Evolutionary conservation across 2,113 vertebrate species (phyloP).

Genomic region (Colinus virginianus): DNA sequence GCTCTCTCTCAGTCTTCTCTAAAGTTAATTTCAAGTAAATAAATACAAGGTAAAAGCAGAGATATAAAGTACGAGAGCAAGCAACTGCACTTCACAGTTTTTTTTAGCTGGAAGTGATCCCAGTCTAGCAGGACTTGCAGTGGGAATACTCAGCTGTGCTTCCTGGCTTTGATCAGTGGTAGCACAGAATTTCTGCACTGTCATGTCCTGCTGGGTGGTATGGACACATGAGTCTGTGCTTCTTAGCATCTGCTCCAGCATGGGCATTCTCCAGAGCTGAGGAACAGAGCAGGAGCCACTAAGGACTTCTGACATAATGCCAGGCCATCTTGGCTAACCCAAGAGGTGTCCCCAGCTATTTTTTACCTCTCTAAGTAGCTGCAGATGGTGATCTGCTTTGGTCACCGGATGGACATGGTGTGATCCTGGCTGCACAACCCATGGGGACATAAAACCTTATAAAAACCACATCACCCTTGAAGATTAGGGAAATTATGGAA

Average conservation of each 20-base stretch:
- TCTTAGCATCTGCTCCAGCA: neutral
- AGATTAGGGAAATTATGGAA: neutral
- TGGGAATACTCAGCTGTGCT: neutral
- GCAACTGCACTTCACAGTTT: neutral
- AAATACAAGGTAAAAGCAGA: neutral
- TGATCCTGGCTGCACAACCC: neutral
- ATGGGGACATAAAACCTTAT: neutral
- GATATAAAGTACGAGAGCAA: neutral
- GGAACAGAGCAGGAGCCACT: neutral
- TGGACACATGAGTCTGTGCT: neutral
- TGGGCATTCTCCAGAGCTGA: neutral
- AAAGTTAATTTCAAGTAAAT: neutral
- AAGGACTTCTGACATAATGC: neutral
- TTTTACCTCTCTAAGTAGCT: neutral
- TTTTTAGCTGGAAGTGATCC: neutral
- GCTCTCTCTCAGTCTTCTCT: neutral
- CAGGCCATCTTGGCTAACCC: neutral
- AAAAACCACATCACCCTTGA: neutral
- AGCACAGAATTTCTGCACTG: neutral
- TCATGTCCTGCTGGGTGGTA: accelerated
- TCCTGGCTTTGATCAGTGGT: neutral
- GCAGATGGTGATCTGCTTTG: neutral
- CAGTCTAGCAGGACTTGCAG: neutral
- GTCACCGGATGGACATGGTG: neutral
- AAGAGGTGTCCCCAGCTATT: neutral